Base-by-base conservation (phyloP, 2,113 vertebrate genomes). In the Mellivora capensis region DNA sequence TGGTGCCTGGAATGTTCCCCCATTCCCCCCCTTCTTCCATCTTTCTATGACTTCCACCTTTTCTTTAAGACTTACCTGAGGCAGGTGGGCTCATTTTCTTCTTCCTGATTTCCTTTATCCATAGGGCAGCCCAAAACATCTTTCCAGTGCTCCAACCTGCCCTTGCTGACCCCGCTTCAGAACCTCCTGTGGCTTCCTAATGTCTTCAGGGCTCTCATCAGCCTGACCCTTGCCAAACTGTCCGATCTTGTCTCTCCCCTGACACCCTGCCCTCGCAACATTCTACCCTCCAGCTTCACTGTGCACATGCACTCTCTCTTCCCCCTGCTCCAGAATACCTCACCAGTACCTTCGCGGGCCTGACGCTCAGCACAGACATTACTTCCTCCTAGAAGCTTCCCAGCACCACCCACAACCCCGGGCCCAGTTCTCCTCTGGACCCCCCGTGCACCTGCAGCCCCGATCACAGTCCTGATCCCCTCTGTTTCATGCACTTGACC, bases 341-440 rank as follows among this genome's bases (percentile, higher is more conserved):
- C 27, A 77, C 61, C 4, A 39, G 15, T 23, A 8, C 18, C 44
- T 79, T 62, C 64, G 37, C 54, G 14, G 52, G 64, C 29, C 29
- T 34, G 88, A 52, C 5, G 2, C 62, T 72, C 61, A 34, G 44
- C 14, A n/a, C 31, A 80, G 71, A 80, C 14, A 29, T 54, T 62
- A 80, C 23, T 44, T 37, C 61, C 61, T 89, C 85, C 61, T 39
- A 25, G 93, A 83, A 47, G 52, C 44, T 62, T 84, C 89, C 93
- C 21, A 23, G 44, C 31, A 39, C 7, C 37, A 61, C 2, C 27
- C 77, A 27, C 17, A n/a, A 29, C 54, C 44, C 44, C 79, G 42
- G 61, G 34, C 47, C 47, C 47, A 47, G 61, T 12, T 7, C 59
- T 81, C 47, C 25, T 81, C 31, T 49, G 83, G 76, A 4, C 44